phyloP scores from a whole-genome alignment of 2,888 invertebrate genomes.

The Tridacna gigas region DNA sequence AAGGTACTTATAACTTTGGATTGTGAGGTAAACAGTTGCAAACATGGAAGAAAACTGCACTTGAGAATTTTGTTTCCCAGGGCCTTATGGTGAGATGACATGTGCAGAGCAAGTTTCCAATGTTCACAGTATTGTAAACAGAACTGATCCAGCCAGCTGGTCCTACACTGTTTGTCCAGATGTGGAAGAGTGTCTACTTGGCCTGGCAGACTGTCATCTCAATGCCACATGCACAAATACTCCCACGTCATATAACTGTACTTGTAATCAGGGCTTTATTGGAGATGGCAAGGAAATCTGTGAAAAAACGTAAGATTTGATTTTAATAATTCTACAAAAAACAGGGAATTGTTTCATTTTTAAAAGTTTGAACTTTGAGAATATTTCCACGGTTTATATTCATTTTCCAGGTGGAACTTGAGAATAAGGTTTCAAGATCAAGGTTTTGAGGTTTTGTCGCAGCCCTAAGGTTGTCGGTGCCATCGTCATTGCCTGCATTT shows the following conservation, averaged over 20 bases:
- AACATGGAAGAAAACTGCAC: not conserved
- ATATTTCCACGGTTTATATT: too few species aligned
- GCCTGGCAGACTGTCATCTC: constrained; percentile 94
- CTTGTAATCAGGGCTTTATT: constrained; percentile 92
- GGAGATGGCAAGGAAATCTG: constrained; percentile 94
- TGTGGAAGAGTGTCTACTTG: constrained; percentile 96
- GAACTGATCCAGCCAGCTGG: constrained; percentile 87
- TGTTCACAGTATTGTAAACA: constrained; percentile 43
- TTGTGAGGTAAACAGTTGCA: too few species aligned
- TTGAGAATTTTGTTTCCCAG: constrained; percentile 73
- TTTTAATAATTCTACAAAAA: too few species aligned
- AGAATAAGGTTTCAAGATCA: too few species aligned
- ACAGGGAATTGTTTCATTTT: too few species aligned
- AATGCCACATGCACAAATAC: constrained; percentile 97
- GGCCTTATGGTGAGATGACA: constrained; percentile 86
- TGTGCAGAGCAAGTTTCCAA: constrained; percentile 72
- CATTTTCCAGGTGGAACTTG: too few species aligned
- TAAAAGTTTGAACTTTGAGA: too few species aligned
- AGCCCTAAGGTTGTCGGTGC: too few species aligned
- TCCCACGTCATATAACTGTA: constrained; percentile 93
- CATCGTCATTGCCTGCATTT: too few species aligned
- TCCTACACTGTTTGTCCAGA: constrained; percentile 95
- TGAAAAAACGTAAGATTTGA: constrained; percentile 88
- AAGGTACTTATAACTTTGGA: too few species aligned
- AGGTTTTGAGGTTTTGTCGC: too few species aligned